Conservation (phyloP, 2,888 invertebrate genomes). For the Brenthis daphne region DNA sequence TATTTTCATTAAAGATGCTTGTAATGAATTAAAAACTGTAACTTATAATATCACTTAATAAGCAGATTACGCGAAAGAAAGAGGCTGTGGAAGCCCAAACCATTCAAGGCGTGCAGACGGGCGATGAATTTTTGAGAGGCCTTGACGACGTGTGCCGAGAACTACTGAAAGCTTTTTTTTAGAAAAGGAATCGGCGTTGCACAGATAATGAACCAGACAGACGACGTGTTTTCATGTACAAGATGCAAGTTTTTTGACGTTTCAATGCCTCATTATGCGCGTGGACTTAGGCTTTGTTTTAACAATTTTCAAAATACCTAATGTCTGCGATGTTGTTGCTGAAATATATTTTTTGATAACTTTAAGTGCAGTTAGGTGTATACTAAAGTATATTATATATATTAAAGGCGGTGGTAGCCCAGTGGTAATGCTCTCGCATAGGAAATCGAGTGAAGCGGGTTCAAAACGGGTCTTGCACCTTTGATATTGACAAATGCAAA, state of each 20-base stretch:
- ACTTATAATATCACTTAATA: conserved; percentile 69
- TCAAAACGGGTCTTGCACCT: too few relatives aligned
- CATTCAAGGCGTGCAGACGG: conserved; percentile 73
- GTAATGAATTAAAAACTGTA: neutral
- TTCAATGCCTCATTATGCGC: conserved; percentile 35
- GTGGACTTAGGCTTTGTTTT: conserved; percentile 20
- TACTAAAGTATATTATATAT: too few relatives aligned
- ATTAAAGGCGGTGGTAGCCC: too few relatives aligned
- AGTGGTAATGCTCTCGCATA: too few relatives aligned
- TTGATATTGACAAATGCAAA: too few relatives aligned
- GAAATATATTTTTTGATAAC: too few relatives aligned
- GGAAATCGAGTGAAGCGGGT: too few relatives aligned
- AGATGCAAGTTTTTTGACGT: conserved; percentile 40
- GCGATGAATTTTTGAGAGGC: conserved; percentile 81
- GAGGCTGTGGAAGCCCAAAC: conserved; percentile 57
- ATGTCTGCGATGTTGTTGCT: neutral
- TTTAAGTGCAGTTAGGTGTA: too few relatives aligned
- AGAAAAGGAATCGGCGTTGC: conserved; percentile 66
- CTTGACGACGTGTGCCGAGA: conserved; percentile 68
- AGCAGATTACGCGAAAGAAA: conserved; percentile 67
- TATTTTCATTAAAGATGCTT: neutral
- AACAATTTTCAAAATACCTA: conserved; percentile 8
- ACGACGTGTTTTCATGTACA: conserved; percentile 42
- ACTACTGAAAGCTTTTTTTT: conserved; percentile 65
- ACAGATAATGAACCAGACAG: conserved; percentile 64